Evolutionary conservation across 2,113 vertebrate species (phyloP), one percentile per base, ranked within the genome.

Genomic region (Aix galericulata): DNA sequence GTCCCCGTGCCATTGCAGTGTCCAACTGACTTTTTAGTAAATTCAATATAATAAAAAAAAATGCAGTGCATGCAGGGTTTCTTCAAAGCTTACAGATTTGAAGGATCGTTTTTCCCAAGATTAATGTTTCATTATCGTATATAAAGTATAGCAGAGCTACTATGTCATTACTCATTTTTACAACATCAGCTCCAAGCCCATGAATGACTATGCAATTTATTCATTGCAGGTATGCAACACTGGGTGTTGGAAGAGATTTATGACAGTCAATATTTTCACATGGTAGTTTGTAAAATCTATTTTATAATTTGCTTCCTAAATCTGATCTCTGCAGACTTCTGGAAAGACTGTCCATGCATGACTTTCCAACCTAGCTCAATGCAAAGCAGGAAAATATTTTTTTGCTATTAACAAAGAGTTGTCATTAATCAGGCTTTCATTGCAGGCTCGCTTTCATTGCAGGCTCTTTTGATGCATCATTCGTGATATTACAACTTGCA

Each of bases 391-490:
- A 86, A 59, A 26, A 67, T 14, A 13, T 82, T 42, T 82, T 80
- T 77, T 78, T 94, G 63, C 68, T 6, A 1, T 59, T 80, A 80
- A 22, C 40, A 32, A 42, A 4, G 44, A 78, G 29, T 64, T 88
- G 64, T 34, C 64, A 56, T 81, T 60, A 92, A 89, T 82, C 22
- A 72, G 16, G 48, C 13, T 91, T 81, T 84, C 68, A 18, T 20
- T 67, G n/a, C 0, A 0, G 52, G 26, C 26, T 75, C 64, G 48
- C 14, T 91, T 81, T 84, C 68, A 18, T 20, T 67, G n/a, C 0
- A 0, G 52, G 26, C 26, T 75, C 64, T 86, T 89, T 21, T 50
- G 72, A 34, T 60, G 36, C 0, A 2, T 75, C 72, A 56, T 42
- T 80, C 29, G 16, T 17, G 59, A 89, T 74, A 55, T 59, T 66